Percentiles rank a stretch among this genome's conserved stretches.
Conservation (phyloP, 2,888 invertebrate species). For the Aelia acuminata region DNA sequence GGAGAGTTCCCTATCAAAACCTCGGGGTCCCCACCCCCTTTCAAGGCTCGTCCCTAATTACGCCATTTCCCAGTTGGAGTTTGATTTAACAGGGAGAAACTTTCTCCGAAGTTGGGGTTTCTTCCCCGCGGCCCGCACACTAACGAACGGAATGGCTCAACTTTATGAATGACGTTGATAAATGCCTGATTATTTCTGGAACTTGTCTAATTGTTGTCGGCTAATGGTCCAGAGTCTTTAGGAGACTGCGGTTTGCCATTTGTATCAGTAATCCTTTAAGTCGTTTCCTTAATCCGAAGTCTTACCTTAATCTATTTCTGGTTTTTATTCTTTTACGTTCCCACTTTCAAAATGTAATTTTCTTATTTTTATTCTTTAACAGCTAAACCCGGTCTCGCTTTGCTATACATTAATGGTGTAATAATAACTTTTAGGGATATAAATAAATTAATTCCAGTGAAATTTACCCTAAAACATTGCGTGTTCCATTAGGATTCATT, state of each 20-base stretch:
- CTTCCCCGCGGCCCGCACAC: neutral
- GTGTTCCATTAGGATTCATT: too few species aligned
- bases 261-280: neutral
- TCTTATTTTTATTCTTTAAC: too few species aligned
- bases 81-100: neutral
- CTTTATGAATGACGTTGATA: constrained; percentile 44
- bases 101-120: neutral
- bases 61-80: neutral
- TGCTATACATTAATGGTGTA: too few species aligned
- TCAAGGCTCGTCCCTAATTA: neutral
- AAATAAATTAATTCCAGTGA: too few species aligned
- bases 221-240: neutral
- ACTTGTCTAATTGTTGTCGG: constrained; percentile 18
- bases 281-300: too few species aligned
- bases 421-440: too few species aligned
- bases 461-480: too few species aligned
- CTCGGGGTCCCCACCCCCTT: neutral
- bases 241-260: neutral
- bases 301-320: too few species aligned
- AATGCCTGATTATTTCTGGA: constrained; percentile 40
- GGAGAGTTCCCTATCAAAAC: neutral
- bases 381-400: too few species aligned
- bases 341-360: too few species aligned
- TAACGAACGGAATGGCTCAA: neutral
- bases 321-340: too few species aligned